phyloP scores from a whole-genome alignment of 2,797 vertebrate species.

The Sylvilagus floridanus region DNA sequence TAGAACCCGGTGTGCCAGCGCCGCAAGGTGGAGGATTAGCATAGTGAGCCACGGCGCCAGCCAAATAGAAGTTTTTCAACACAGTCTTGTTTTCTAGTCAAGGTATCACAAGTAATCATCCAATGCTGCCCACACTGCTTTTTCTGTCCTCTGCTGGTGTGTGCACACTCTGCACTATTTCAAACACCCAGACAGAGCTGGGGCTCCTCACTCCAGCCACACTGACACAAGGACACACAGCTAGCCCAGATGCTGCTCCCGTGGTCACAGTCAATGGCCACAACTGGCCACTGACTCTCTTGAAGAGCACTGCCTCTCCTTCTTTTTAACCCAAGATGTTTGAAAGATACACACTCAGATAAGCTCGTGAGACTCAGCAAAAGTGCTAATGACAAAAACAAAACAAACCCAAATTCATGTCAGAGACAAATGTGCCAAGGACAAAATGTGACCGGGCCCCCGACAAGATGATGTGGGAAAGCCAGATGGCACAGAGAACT shows the following conservation, averaged over 20 bases:
- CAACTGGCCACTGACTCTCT: background rate
- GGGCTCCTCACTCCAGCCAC: background rate
- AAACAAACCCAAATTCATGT: background rate
- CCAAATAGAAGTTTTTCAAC: background rate
- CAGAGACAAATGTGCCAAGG: background rate
- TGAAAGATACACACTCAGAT: background rate
- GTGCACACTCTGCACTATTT: background rate
- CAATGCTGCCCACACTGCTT: background rate
- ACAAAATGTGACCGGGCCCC: background rate
- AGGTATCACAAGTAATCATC: background rate
- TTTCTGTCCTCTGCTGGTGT: background rate
- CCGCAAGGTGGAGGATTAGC: too few species aligned
- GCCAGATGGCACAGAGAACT: background rate
- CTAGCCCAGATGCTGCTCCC: background rate
- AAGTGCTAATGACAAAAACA: slow-evolving; percentile 7
- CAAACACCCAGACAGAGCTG: background rate
- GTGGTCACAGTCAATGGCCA: background rate
- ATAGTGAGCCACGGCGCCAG: too few species aligned
- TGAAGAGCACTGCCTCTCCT: background rate
- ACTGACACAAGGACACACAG: too few species aligned
- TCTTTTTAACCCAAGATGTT: background rate
- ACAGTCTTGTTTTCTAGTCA: slow-evolving; percentile 24
- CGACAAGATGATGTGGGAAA: background rate
- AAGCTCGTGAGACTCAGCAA: background rate
- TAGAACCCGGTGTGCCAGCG: too few species aligned